Percentiles rank a stretch among this genome's conserved stretches.
phyloP scores from a whole-genome alignment of 2,113 vertebrate genomes.

The Axis porcinus region DNA sequence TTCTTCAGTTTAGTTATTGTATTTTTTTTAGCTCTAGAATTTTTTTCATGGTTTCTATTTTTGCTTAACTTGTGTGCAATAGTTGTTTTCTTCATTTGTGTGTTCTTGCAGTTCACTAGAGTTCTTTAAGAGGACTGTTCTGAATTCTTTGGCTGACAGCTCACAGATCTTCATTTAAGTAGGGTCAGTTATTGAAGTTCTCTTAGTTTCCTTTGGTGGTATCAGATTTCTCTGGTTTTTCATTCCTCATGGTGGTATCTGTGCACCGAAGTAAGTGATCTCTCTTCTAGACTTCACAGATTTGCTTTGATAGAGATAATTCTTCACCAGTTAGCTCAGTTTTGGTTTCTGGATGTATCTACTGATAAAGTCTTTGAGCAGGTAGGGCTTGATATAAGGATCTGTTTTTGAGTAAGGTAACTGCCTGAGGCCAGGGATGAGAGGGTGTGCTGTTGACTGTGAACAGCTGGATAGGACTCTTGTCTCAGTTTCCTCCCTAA shows the following conservation, averaged over 20 bases:
- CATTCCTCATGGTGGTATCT: neutral
- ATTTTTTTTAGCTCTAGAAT: neutral
- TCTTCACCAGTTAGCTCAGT: neutral
- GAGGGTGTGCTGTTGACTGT: neutral
- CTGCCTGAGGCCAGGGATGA: neutral
- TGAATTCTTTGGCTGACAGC: neutral
- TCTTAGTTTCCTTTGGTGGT: neutral
- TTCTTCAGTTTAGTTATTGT: neutral
- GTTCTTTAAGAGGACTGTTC: neutral
- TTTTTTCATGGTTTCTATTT: neutral
- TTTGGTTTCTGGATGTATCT: neutral
- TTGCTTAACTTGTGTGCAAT: neutral
- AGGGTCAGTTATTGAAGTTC: neutral
- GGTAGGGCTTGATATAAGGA: neutral
- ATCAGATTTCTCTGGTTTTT: neutral
- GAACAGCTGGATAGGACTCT: neutral
- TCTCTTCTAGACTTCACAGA: neutral
- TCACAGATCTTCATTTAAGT: neutral
- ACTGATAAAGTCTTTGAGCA: neutral
- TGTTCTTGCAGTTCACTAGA: neutral
- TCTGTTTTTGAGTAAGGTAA: neutral
- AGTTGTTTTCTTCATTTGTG: neutral
- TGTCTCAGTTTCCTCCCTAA: neutral
- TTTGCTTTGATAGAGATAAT: neutral
- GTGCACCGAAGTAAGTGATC: neutral